Conservation (phyloP, 2,888 invertebrate species). For the Trachelus iudaicus region DNA sequence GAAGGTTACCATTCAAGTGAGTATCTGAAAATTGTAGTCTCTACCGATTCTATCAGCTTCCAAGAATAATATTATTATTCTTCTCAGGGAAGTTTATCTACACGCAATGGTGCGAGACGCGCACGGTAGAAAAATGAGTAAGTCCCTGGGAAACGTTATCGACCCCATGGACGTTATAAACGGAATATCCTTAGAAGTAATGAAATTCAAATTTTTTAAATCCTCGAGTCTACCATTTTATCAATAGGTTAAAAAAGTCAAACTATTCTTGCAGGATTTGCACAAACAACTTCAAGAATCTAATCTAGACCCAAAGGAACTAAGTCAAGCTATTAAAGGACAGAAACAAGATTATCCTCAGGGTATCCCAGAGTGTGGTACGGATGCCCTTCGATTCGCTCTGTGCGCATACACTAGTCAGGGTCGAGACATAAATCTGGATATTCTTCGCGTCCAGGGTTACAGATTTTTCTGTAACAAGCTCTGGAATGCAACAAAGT, state of each 20-base stretch:
- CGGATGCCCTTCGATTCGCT: constrained; percentile 93
- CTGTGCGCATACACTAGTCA: constrained; percentile 90
- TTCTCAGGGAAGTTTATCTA: constrained; percentile 82
- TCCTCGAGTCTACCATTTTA: background rate
- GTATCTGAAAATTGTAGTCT: constrained; percentile 28
- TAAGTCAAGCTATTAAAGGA: constrained; percentile 64
- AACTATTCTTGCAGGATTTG: constrained; percentile 66
- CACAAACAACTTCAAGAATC: constrained; percentile 79
- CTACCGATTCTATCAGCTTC: background rate
- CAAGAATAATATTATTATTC: constrained; percentile 7
- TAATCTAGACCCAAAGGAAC: constrained; percentile 88
- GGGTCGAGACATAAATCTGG: constrained; percentile 95
- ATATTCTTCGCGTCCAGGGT: constrained; percentile 92
- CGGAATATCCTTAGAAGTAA: constrained; percentile 82
- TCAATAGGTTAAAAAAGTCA: background rate
- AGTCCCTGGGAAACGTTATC: constrained; percentile 97
- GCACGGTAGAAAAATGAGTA: constrained; percentile 99
- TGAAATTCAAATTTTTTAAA: constrained; percentile 5
- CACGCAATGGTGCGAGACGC: constrained; percentile 98
- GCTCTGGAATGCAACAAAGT: constrained; percentile 98
- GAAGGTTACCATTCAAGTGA: constrained; percentile 89
- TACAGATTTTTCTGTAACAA: constrained; percentile 99
- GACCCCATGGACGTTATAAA: constrained; percentile 96
- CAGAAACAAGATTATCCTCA: constrained; percentile 73
- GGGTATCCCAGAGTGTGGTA: constrained; percentile 98